Evolutionary conservation across 30 jellyfish, hydroid and myxozoan species (phyloP).

Genomic region (Aurelia sp.): DNA sequence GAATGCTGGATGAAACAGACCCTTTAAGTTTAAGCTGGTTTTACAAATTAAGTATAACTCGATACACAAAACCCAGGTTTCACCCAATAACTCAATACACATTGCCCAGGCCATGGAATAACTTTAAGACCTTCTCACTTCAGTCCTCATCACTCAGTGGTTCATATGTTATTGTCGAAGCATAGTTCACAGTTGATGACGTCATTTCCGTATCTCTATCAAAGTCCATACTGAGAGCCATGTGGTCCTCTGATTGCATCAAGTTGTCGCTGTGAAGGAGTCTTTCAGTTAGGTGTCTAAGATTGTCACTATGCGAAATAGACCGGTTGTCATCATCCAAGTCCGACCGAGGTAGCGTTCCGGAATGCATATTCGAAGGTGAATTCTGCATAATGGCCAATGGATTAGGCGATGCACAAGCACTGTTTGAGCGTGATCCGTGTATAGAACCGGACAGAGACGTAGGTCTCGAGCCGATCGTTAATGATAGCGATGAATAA

Average conservation of each 20-base stretch:
- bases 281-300: constrained; percentile 53
- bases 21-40: too few relatives aligned
- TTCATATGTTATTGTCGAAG: constrained; percentile 48
- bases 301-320: constrained; percentile 44
- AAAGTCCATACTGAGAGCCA: constrained; percentile 5
- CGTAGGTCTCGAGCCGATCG: constrained; percentile 70
- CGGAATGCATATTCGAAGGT: constrained; percentile 4
- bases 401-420: constrained; percentile 73
- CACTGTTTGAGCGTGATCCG: constrained; percentile 78
- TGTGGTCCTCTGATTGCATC: constrained; percentile 27
- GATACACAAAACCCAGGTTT: too few relatives aligned
- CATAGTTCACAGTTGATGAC: constrained; percentile 10
- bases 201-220: background rate
- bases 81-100: too few relatives aligned
- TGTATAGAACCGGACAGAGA: constrained; percentile 46
- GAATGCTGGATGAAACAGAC: too few relatives aligned
- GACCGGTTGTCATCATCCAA: background rate
- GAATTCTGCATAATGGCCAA: constrained; percentile 32
- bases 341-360: background rate
- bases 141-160: constrained; percentile 77
- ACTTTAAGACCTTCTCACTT: too few relatives aligned
- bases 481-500: constrained; percentile 81
- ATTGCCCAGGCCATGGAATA: too few relatives aligned
- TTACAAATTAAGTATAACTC: too few relatives aligned
- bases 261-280: constrained; percentile 36